phyloP scores from a whole-genome alignment of 2,888 invertebrate genomes.

The Lasioglossum zephyrum region DNA sequence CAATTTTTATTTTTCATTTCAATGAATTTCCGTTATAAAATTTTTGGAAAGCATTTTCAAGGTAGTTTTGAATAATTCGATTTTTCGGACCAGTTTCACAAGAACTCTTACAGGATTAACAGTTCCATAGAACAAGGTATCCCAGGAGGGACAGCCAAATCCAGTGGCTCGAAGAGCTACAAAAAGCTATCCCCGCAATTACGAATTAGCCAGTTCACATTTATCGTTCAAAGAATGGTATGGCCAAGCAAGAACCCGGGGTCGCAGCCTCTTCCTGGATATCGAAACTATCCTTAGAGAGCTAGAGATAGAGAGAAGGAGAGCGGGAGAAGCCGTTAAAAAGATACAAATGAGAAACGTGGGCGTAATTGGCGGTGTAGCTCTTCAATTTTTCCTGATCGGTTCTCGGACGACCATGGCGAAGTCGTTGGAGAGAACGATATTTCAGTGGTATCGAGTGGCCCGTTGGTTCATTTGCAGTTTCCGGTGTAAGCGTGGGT shows the following conservation, averaged over 20 bases:
- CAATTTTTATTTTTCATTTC: not conserved
- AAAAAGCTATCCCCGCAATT: not conserved
- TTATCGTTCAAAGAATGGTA: not conserved
- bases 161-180: not conserved
- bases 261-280: not conserved
- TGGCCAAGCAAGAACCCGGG: not conserved
- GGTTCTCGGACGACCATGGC: conserved; percentile 11
- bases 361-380: conserved; percentile 19
- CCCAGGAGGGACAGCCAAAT: not conserved
- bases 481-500: conserved; percentile 56
- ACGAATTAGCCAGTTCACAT: not conserved
- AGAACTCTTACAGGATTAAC: not conserved
- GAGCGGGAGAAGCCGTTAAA: not conserved
- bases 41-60: not conserved
- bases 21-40: not conserved
- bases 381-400: conserved; percentile 24
- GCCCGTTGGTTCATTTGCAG: conserved; percentile 48
- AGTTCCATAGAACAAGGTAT: not conserved
- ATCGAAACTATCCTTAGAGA: not conserved
- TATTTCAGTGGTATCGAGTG: conserved; percentile 55
- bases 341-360: conserved; percentile 7
- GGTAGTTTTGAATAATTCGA: not conserved
- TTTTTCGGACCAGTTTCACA: not conserved
- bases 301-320: not conserved
- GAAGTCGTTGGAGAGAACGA: conserved; percentile 26